phyloP scores from a whole-genome alignment of 23 tunicate genomes.

The Oikopleura dioica region DNA sequence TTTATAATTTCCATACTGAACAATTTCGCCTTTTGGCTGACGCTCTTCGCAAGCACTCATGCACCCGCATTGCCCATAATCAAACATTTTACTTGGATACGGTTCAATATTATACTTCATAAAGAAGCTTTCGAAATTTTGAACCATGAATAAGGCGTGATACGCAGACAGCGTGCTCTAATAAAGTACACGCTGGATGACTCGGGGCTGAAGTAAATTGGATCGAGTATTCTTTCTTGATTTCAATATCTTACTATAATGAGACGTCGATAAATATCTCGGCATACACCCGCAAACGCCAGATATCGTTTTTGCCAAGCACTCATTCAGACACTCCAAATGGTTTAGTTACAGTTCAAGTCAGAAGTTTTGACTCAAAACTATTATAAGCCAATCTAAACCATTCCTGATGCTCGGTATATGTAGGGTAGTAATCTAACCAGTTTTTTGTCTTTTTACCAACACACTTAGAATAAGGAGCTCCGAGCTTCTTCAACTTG shows the following conservation, averaged over 20 bases:
- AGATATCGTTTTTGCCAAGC: background rate
- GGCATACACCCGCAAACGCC: conserved; percentile 8
- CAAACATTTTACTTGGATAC: conserved; percentile 3
- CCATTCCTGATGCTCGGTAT: background rate
- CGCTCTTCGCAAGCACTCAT: background rate
- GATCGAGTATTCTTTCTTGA: no score
- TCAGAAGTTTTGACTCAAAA: no score
- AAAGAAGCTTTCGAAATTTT: no score
- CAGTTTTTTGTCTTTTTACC: background rate
- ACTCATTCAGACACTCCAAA: no score
- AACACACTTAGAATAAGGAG: background rate
- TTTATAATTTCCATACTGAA: conserved; percentile 8
- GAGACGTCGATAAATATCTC: background rate
- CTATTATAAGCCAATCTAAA: background rate
- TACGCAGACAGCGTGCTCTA: background rate
- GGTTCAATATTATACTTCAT: no score
- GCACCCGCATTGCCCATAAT: conserved; percentile 11
- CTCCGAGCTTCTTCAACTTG: background rate
- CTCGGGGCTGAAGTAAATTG: no score
- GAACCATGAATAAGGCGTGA: no score
- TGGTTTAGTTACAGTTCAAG: no score
- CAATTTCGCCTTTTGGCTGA: background rate
- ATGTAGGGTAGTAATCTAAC: background rate
- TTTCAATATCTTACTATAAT: background rate
- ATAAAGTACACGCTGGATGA: background rate